Percentiles rank a stretch among this genome's conserved stretches.
These are phyloP conservation scores for Emydoidea blandingii DNA, from an alignment of 2,797 vertebrate genomes.

Conservation along the genomic window DNA sequence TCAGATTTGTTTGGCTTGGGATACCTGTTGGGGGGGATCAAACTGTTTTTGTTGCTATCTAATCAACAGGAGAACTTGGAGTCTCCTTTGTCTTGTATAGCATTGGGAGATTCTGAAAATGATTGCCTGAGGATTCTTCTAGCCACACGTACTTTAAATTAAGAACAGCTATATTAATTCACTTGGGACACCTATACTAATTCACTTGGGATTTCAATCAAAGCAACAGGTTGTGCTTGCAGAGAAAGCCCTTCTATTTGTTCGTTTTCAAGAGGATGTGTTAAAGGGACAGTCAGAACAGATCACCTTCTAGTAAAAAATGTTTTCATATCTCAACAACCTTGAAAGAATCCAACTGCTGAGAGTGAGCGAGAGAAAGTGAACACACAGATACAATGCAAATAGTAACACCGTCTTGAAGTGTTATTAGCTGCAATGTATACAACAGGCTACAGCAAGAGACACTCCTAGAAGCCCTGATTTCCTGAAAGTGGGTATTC, in stretches of 20 bases:
- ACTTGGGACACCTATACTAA: not conserved
- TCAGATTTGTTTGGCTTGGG: not conserved
- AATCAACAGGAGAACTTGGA: not conserved
- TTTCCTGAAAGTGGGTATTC: not conserved
- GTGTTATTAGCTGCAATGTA: not conserved
- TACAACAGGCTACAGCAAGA: not conserved
- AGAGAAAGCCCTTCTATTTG: not conserved
- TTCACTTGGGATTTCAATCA: not conserved
- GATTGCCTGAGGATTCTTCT: not conserved
- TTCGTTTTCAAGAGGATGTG: not conserved
- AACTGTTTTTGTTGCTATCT: not conserved
- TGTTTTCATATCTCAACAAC: fast-evolving
- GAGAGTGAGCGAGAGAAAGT: not conserved
- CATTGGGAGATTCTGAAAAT: not conserved
- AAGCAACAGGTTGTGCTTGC: not conserved
- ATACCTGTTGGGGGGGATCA: not conserved
- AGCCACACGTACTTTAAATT: not conserved
- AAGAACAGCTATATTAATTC: not conserved
- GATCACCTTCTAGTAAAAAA: not conserved
- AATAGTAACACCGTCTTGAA: not conserved
- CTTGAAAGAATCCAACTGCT: not conserved
- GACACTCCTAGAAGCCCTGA: not conserved
- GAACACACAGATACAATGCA: fast-evolving
- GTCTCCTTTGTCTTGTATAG: not conserved
- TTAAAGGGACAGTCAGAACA: not conserved